Conservation (phyloP, 2,113 vertebrate genomes). For the Saimiri boliviensis region DNA sequence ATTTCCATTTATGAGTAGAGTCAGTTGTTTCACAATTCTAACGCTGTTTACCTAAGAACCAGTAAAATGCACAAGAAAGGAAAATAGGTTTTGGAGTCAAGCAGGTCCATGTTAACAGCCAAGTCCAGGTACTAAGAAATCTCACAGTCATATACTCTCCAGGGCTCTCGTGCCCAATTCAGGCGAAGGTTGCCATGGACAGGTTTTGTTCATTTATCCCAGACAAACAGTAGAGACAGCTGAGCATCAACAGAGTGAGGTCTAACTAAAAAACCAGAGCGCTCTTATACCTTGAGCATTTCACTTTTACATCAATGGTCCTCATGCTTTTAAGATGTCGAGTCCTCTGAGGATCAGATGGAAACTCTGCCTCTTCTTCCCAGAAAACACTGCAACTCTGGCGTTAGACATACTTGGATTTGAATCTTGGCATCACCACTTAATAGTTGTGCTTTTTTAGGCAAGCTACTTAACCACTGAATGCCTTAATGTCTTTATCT, state of each 20-base stretch:
- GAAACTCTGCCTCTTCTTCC: background rate
- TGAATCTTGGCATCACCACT: background rate
- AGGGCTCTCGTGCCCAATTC: background rate
- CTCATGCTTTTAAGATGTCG: background rate
- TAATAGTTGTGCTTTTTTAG: background rate
- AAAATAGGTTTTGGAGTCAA: background rate
- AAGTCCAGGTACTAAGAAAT: background rate
- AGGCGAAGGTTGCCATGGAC: background rate
- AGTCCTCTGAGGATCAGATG: background rate
- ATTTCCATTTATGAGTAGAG: background rate
- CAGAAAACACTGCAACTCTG: background rate
- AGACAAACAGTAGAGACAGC: background rate
- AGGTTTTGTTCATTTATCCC: background rate
- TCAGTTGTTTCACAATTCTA: background rate
- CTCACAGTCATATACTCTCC: background rate
- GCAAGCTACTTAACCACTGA: background rate
- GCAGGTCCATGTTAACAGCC: background rate
- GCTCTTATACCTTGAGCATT: background rate
- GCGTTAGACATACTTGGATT: background rate
- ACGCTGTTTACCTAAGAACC: constrained; percentile 44
- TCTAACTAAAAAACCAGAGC: background rate
- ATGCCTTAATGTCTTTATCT: background rate
- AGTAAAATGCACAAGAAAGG: background rate
- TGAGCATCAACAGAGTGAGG: background rate
- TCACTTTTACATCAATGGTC: background rate